phyloP scores from a whole-genome alignment of 2,888 invertebrate genomes.

The Standfussiana lucernea region DNA sequence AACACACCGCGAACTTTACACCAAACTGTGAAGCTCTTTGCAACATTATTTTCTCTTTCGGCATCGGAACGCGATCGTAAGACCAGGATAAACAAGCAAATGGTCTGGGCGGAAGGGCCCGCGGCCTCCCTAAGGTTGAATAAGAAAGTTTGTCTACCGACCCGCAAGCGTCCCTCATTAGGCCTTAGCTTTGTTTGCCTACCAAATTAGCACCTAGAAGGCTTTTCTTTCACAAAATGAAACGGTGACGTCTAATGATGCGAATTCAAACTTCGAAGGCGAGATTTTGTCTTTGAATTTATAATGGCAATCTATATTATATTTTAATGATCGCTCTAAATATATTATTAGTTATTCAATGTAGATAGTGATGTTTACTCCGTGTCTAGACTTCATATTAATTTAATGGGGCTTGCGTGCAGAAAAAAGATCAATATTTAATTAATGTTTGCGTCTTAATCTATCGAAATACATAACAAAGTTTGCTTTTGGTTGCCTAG shows the following conservation, averaged over 20 bases:
- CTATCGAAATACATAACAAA: neutral
- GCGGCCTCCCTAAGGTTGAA: constrained; percentile 80
- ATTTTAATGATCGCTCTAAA: constrained; percentile 16
- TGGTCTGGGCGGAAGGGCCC: constrained; percentile 88
- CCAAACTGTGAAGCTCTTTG: constrained; percentile 71
- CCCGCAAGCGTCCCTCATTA: constrained; percentile 87
- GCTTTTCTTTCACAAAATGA: constrained; percentile 80
- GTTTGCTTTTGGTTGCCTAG: constrained; percentile 34
- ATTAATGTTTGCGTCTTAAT: neutral
- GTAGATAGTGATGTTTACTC: constrained; percentile 25
- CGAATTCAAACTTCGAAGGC: constrained; percentile 79
- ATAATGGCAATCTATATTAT: constrained; percentile 47
- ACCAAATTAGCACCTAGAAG: constrained; percentile 88
- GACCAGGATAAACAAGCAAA: constrained; percentile 89
- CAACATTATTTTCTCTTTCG: constrained; percentile 74
- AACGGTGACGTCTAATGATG: constrained; percentile 82
- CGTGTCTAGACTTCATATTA: constrained; percentile 50
- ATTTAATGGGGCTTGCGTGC: constrained; percentile 19
- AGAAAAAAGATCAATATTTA: constrained; percentile 21
- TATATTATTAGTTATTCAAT: constrained; percentile 32
- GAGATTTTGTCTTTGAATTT: constrained; percentile 67
- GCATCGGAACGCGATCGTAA: constrained; percentile 75
- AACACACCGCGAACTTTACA: constrained; percentile 64
- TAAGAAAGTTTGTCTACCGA: constrained; percentile 88
- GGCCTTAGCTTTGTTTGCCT: constrained; percentile 88